phyloP scores from a whole-genome alignment of 23 tunicate genomes.

The Trididemnum nubilum region DNA sequence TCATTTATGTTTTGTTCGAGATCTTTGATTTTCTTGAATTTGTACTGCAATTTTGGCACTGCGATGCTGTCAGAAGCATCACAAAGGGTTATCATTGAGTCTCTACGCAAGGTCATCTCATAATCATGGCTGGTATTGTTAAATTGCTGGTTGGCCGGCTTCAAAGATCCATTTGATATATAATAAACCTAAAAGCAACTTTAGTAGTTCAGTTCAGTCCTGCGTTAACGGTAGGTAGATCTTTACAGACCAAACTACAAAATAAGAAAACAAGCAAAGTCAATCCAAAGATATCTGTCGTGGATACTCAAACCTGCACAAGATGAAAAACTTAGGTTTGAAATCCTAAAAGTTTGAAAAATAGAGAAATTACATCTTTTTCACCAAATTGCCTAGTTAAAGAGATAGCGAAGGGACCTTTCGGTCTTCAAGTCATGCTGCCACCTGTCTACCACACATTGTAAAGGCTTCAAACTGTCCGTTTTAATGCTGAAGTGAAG shows the following conservation, averaged over 20 bases:
- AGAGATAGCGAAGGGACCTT: too few species aligned
- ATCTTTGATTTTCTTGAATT: conserved; percentile 57
- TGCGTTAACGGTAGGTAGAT: background rate
- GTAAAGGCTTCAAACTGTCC: too few species aligned
- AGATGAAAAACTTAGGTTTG: too few species aligned
- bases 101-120: conserved; percentile 89
- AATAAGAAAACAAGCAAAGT: background rate
- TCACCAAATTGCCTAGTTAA: too few species aligned
- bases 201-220: too few species aligned
- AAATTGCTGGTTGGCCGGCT: conserved; percentile 88
- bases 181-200: conserved; percentile 41
- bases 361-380: too few species aligned
- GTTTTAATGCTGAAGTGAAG: too few species aligned
- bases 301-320: too few species aligned
- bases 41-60: conserved; percentile 76
- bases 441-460: too few species aligned
- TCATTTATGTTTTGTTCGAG: conserved; percentile 43
- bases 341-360: too few species aligned
- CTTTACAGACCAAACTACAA: conserved; percentile 63
- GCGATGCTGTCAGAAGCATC: conserved; percentile 51
- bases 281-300: background rate
- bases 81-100: conserved; percentile 50
- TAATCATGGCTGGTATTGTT: conserved; percentile 92
- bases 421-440: too few species aligned
- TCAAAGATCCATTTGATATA: conserved; percentile 77